Evolutionary conservation across 2,888 invertebrate genomes (phyloP).

Genomic region (Hirtodrosophila histrioides): DNA sequence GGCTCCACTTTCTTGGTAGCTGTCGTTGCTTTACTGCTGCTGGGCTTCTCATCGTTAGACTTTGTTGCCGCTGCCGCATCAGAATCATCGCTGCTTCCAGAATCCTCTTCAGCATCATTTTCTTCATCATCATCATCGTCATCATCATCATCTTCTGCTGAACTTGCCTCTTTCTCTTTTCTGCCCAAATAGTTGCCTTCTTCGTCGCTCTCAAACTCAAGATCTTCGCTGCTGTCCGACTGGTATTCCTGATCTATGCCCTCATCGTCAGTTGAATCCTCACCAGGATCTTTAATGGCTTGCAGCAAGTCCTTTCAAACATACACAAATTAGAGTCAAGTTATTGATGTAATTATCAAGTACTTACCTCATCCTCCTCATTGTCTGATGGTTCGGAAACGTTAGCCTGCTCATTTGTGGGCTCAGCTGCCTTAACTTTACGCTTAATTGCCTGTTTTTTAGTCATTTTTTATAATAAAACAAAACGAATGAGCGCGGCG

Average conservation of each 20-base stretch:
- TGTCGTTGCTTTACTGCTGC: conserved; percentile 32
- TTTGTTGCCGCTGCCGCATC: background rate
- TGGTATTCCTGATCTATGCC: conserved; percentile 79
- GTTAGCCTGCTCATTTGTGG: conserved; percentile 39
- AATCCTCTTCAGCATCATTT: conserved; percentile 41
- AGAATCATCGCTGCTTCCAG: conserved; percentile 10
- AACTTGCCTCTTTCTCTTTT: conserved; percentile 78
- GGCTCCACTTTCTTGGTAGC: conserved; percentile 1
- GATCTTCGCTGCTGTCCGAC: conserved; percentile 81
- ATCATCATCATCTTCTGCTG: conserved; percentile 62
- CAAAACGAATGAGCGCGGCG: conserved; percentile 62
- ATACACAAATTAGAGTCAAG: conserved; percentile 11
- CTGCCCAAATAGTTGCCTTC: conserved; percentile 85
- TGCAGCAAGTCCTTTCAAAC: conserved; percentile 73
- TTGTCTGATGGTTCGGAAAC: conserved; percentile 54
- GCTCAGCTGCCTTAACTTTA: conserved; percentile 53
- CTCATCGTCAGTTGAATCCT: conserved; percentile 85
- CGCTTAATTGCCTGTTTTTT: conserved; percentile 63
- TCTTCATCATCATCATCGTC: conserved; percentile 50
- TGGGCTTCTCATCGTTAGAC: conserved; percentile 43
- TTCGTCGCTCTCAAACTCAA: conserved; percentile 86
- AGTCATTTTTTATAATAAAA: conserved; percentile 63
- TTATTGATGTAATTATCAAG: background rate
- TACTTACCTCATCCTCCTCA: conserved; percentile 63
- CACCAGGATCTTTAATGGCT: conserved; percentile 80